phyloP scores from a whole-genome alignment of 1,140 invertebrate species.

The Drosophila leontia region DNA sequence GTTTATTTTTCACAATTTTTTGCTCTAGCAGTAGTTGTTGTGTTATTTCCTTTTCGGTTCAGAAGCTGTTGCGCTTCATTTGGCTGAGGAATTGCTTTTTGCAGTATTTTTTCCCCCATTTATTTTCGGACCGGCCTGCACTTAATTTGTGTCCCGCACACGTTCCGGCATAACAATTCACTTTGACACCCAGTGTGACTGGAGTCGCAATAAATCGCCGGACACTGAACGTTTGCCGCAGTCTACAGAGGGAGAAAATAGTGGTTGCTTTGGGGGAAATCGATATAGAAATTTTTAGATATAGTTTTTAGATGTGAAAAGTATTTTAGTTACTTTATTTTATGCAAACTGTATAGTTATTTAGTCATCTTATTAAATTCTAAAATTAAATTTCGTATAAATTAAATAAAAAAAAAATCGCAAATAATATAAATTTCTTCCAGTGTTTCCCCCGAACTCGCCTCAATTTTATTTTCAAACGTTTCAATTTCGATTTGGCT shows the following conservation, averaged over 20 bases:
- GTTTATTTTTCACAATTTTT: not conserved
- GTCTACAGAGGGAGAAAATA: slow-evolving; percentile 1
- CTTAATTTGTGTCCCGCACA: slow-evolving; percentile 71
- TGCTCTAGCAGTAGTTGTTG: not conserved
- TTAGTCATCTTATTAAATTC: not conserved
- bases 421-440: not conserved
- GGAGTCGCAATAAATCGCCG: slow-evolving; percentile 42
- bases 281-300: too few relatives aligned
- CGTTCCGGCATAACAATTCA: slow-evolving; percentile 70
- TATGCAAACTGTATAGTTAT: not conserved
- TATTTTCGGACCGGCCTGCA: slow-evolving; percentile 57
- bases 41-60: not conserved
- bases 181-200: slow-evolving; percentile 60
- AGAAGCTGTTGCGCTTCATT: slow-evolving; percentile 58
- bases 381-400: not conserved
- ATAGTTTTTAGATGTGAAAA: not conserved
- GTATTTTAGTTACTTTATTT: not conserved
- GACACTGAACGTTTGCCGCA: slow-evolving; percentile 26
- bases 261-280: not conserved
- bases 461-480: slow-evolving; percentile 51
- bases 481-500: slow-evolving; percentile 65
- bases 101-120: slow-evolving; percentile 49
- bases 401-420: not conserved
- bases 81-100: slow-evolving; percentile 42
- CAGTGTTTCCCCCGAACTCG: not conserved